Evolutionary conservation across 1,140 invertebrate species (phyloP).

Genomic region (Pentalonia nigronervosa): DNA sequence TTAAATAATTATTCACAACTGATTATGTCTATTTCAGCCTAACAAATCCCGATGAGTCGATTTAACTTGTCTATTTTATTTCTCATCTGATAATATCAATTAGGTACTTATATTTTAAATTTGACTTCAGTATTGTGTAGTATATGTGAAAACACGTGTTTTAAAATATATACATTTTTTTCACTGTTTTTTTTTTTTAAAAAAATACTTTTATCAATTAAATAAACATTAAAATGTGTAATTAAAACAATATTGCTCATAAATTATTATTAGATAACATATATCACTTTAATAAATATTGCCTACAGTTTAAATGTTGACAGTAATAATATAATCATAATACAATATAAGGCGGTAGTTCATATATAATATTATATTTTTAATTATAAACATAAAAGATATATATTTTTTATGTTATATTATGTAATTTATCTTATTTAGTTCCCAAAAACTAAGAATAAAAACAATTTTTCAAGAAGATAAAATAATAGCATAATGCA

Average conservation of each 20-base stretch:
- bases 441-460: background rate
- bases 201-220: background rate
- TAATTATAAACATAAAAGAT: background rate
- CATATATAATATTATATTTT: too few species aligned
- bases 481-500: background rate
- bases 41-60: background rate
- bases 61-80: background rate
- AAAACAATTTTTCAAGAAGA: background rate
- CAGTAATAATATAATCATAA: background rate
- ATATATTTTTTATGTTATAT: background rate
- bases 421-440: background rate
- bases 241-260: background rate
- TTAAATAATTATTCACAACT: background rate
- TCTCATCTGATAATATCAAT: background rate
- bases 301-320: background rate
- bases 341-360: background rate
- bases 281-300: background rate
- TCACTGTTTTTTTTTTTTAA: too few species aligned
- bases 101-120: background rate
- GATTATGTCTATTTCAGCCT: background rate
- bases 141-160: background rate
- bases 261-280: background rate
- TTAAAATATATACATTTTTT: background rate
- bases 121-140: background rate
- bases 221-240: too few species aligned